phyloP scores from a whole-genome alignment of 2,113 vertebrate species.

The Lepus timidus region DNA sequence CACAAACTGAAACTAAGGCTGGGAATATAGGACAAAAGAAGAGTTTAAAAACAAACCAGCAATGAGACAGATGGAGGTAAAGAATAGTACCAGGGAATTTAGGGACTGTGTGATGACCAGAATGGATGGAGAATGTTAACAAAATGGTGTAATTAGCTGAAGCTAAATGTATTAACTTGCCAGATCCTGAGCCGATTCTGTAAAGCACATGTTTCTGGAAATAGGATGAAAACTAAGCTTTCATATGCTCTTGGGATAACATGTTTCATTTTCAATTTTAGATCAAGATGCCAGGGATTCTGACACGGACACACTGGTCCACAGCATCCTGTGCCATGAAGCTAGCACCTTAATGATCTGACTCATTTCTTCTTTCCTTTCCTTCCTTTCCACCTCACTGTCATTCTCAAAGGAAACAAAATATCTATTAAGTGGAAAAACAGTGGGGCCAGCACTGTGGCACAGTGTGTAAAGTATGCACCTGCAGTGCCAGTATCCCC shows the following conservation, averaged over 20 bases:
- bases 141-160: background rate
- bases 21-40: too few species aligned
- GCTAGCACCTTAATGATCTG: background rate
- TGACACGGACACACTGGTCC: background rate
- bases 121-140: background rate
- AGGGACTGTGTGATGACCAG: background rate
- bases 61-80: background rate
- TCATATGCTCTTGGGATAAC: background rate
- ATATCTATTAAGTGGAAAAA: constrained; percentile 36
- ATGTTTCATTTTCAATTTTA: background rate
- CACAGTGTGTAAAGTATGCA: too few species aligned
- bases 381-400: background rate
- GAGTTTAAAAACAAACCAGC: background rate
- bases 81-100: background rate
- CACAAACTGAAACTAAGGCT: background rate
- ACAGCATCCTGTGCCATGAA: background rate
- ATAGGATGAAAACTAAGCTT: background rate
- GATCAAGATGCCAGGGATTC: background rate
- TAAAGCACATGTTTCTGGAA: constrained; percentile 15
- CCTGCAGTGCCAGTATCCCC: too few species aligned
- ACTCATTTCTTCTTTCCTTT: background rate
- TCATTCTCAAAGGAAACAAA: background rate
- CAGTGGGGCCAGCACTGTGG: background rate
- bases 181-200: background rate
- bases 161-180: background rate